Conservation (phyloP, 2,888 invertebrate genomes). For the Choristoneura rosaceana region DNA sequence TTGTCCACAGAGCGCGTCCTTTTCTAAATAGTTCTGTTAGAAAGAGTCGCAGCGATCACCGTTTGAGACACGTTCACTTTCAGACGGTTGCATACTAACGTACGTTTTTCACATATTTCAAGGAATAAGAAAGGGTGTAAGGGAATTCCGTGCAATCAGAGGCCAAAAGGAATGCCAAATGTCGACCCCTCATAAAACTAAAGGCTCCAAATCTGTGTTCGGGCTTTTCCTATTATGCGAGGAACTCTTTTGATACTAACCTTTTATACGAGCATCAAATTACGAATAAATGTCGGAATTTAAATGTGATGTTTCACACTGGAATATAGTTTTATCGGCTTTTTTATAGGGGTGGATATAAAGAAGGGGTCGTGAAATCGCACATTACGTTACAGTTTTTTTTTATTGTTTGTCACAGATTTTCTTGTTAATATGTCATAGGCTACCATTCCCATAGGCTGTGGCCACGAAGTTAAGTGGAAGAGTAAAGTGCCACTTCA, state of each 20-base stretch:
- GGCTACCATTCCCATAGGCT: background rate
- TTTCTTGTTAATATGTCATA: background rate
- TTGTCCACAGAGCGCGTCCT: background rate
- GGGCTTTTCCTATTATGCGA: slow-evolving; percentile 25
- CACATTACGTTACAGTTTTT: slow-evolving; percentile 4
- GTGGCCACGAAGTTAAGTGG: too few species aligned
- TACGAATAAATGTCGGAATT: slow-evolving; percentile 13
- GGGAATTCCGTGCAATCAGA: slow-evolving; percentile 25
- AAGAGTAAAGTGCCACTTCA: too few species aligned
- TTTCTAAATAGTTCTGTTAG: background rate
- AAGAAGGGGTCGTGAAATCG: slow-evolving; percentile 12
- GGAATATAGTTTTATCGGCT: slow-evolving; percentile 16
- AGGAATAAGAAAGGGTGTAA: slow-evolving; percentile 15
- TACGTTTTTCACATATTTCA: slow-evolving; percentile 9
- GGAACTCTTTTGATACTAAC: slow-evolving; percentile 37
- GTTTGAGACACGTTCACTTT: background rate
- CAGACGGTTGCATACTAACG: background rate
- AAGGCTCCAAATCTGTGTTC: slow-evolving; percentile 46
- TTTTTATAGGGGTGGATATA: slow-evolving; percentile 26
- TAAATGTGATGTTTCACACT: slow-evolving; percentile 21
- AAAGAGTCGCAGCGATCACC: background rate
- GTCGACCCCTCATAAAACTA: slow-evolving; percentile 54
- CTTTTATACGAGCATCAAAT: slow-evolving; percentile 28
- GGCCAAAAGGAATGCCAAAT: slow-evolving; percentile 48
- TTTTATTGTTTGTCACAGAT: background rate